Evolutionary conservation across 1,140 invertebrate species (phyloP).

Genomic region (Aleiodes sp.): DNA sequence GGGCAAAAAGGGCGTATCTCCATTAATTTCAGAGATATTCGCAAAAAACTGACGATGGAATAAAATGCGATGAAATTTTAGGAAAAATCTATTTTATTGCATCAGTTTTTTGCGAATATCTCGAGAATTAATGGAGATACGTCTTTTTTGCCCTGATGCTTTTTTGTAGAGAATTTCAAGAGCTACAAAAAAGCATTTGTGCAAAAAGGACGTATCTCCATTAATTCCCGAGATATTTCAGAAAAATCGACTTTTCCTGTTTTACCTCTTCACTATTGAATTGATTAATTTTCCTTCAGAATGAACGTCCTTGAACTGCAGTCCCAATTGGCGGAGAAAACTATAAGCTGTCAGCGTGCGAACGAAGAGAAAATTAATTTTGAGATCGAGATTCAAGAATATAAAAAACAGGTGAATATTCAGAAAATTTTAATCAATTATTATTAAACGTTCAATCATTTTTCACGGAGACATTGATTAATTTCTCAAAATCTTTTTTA

Average conservation of each 20-base stretch:
- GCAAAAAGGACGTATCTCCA: too few relatives aligned
- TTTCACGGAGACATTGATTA: neutral
- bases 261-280: neutral
- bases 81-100: too few relatives aligned
- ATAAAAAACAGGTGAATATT: conserved; percentile 3
- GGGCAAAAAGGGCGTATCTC: too few relatives aligned
- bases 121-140: too few relatives aligned
- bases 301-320: neutral
- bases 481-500: neutral
- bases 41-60: too few relatives aligned
- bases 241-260: neutral
- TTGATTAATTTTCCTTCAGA: neutral
- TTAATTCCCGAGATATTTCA: too few relatives aligned
- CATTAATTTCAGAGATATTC: too few relatives aligned
- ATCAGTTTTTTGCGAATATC: too few relatives aligned
- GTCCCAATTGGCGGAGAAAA: neutral
- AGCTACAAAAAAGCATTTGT: too few relatives aligned
- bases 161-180: too few relatives aligned
- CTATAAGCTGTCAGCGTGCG: neutral
- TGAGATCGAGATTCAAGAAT: neutral
- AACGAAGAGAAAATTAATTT: neutral
- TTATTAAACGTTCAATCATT: neutral
- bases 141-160: too few relatives aligned
- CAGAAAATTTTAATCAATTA: neutral
- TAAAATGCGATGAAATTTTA: too few relatives aligned